Percentiles rank a stretch among this genome's conserved stretches.
phyloP scores from a whole-genome alignment of 1,140 invertebrate species.

The Hyposmocoma kahamanoa region DNA sequence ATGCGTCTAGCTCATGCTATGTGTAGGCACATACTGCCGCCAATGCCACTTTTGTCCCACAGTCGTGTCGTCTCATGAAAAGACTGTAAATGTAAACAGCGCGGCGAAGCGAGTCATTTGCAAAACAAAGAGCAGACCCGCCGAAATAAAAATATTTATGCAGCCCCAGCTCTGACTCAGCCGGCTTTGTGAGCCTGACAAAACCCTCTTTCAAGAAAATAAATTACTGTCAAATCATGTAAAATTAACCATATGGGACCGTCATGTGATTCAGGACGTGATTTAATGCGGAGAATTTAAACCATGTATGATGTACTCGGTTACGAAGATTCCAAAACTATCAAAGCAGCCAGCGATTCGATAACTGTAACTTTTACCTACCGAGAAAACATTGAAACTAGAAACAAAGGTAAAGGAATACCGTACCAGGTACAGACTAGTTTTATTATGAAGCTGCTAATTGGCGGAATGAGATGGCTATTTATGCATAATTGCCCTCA shows the following conservation, averaged over 20 bases:
- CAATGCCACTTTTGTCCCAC: no score
- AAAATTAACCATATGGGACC: constrained; percentile 8
- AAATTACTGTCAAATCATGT: constrained; percentile 45
- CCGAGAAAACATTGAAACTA: no score
- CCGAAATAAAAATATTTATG: constrained; percentile 71
- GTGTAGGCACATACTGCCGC: no score
- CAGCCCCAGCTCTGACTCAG: constrained; percentile 58
- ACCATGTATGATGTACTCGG: no score
- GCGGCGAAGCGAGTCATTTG: constrained; percentile 55
- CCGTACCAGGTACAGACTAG: neutral
- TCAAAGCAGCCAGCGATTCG: no score
- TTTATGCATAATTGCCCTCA: neutral
- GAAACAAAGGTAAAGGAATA: no score
- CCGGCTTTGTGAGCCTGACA: constrained; percentile 51
- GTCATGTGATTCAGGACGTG: constrained; percentile 12
- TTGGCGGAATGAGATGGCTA: neutral
- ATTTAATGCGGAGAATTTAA: no score
- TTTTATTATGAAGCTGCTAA: neutral
- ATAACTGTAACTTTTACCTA: no score
- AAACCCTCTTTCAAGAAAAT: constrained; percentile 53
- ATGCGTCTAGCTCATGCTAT: no score
- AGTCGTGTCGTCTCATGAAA: no score
- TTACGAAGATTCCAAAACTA: no score
- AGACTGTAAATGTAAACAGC: constrained; percentile 49
- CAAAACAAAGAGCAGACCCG: constrained; percentile 61